Base-by-base conservation (phyloP, 2,797 vertebrate genomes). In the Coregonus sp. region DNA sequence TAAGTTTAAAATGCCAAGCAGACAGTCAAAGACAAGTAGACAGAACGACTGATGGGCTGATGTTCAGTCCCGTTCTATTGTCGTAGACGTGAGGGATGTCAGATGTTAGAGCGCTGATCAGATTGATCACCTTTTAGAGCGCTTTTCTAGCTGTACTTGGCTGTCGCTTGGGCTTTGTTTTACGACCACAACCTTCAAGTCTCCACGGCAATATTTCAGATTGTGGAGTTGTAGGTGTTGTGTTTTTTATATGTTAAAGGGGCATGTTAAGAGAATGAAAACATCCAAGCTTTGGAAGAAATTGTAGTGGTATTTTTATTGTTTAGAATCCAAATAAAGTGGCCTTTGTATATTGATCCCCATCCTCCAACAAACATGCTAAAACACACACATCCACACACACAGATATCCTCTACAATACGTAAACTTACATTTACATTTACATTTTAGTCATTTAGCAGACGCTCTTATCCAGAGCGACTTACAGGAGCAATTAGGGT, bases 101-200 rank as follows among this genome's bases (percentile, higher is more conserved):
- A 16, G 29, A 56, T 59, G 14, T 37, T 68, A 50, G 18, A 47
- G 37, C 3, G 11, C n/a, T 70, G 25, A 52, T 56, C 20, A 59
- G 20, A 76, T 61, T 6, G 51, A 65, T 72, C 59, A 72, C 69
- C 63, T 65, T 72, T 47, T 29, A 77, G 61, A 71, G 33, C 59
- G 67, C 37, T n/a, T 61, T 72, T 66, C 56, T 61, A 31, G 59
- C 20, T 77, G 69, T 73, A 50, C 37, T 54, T 47, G 52, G 61
- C 35, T 72, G 70, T 40, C 3, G 70, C 67, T 7, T 69, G 14
- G 31, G 67, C 33, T 69, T 69, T 69, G 16, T 12, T 70, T 70
- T 50, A 51, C 20, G 40, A 70, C 25, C 40, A 37, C 50, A n/a
- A 56, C 31, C 40, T 40, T 16, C 25, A 77, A 47, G 35, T 47